Evolutionary conservation across 2,113 vertebrate genomes (phyloP).

Genomic region (Mohoua ochrocephala): DNA sequence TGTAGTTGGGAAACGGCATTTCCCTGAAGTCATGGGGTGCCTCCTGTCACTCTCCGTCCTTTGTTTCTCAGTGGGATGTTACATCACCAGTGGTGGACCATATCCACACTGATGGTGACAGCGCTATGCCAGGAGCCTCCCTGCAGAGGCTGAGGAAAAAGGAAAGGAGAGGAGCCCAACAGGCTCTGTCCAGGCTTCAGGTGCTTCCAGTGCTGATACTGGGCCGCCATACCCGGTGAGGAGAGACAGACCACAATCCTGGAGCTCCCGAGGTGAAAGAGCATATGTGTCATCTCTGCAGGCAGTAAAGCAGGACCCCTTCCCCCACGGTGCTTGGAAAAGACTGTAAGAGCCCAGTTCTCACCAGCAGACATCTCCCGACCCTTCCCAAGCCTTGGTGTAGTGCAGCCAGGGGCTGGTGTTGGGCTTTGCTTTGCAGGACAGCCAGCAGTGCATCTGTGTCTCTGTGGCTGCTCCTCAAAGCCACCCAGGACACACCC

Average conservation of each 20-base stretch:
- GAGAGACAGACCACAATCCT: neutral
- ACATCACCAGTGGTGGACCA: no score
- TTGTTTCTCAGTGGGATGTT: neutral
- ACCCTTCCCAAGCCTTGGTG: neutral
- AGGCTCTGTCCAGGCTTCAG: neutral
- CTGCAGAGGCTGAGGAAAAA: neutral
- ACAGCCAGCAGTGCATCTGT: neutral
- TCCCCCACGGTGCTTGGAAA: neutral
- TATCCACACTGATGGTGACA: neutral
- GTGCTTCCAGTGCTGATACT: fast-evolving
- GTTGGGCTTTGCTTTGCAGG: neutral
- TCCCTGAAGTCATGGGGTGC: neutral
- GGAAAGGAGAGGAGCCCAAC: neutral
- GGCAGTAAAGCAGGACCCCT: neutral
- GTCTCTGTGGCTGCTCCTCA: neutral
- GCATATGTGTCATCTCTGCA: neutral
- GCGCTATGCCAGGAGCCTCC: neutral
- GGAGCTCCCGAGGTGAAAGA: neutral
- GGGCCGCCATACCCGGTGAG: neutral
- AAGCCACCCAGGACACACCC: neutral
- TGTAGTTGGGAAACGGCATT: neutral
- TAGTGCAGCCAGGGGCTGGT: neutral
- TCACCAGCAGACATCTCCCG: neutral
- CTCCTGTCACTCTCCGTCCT: neutral
- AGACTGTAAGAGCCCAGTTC: neutral